Percentiles rank a stretch among this genome's conserved stretches.
These are phyloP conservation scores for Xestia xanthographa DNA, from an alignment of 2,888 invertebrate genomes.

Conservation along the genomic window DNA sequence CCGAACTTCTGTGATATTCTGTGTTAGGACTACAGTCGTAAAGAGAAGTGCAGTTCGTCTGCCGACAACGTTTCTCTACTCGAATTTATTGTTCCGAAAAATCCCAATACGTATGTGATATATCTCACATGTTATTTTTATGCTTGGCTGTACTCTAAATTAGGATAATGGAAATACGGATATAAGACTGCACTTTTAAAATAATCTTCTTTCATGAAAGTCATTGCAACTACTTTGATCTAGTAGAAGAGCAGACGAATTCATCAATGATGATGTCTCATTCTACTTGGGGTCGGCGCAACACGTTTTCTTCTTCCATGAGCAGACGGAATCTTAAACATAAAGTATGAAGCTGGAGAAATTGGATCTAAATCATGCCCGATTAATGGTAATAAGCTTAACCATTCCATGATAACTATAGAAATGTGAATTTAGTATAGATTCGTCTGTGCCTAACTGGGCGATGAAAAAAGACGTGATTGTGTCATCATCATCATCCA, in stretches of 20 bases:
- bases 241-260: background rate
- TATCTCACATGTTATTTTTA: conserved; percentile 52
- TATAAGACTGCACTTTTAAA: background rate
- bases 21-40: conserved; percentile 31
- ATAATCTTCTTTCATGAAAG: background rate
- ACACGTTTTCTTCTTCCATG: no score
- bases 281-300: no score
- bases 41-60: conserved; percentile 53
- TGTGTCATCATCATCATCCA: no score
- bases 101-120: conserved; percentile 62
- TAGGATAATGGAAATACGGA: background rate
- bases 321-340: background rate
- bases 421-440: no score
- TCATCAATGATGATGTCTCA: no score
- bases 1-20: conserved; percentile 1
- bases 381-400: no score
- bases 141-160: conserved; percentile 22
- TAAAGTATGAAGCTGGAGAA: background rate
- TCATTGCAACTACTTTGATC: background rate
- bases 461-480: no score
- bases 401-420: no score
- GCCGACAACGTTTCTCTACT: conserved; percentile 45
- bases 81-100: conserved; percentile 66
- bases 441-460: no score
- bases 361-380: background rate